Evolutionary conservation across 2,113 vertebrate genomes (phyloP).

Genomic region (Acrocephalus kingi): DNA sequence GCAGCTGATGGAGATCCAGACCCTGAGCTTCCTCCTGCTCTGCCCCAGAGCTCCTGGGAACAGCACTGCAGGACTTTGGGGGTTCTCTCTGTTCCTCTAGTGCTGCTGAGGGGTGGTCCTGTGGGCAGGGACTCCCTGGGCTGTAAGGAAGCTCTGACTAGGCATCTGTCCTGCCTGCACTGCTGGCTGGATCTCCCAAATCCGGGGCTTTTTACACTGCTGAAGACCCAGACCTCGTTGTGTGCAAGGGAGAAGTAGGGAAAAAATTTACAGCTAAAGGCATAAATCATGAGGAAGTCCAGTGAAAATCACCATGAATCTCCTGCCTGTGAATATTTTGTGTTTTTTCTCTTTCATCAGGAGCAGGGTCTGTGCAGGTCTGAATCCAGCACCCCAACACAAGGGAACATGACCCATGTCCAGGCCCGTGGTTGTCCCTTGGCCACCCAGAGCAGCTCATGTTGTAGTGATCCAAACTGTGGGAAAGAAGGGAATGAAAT

Average conservation of each 20-base stretch:
- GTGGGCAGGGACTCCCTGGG: neutral
- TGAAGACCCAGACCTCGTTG: accelerated
- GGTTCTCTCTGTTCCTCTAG: neutral
- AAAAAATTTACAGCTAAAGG: neutral
- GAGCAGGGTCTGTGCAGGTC: neutral
- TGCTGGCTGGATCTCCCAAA: neutral
- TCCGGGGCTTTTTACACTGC: neutral
- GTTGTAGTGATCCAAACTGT: too few relatives aligned
- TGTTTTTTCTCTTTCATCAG: neutral
- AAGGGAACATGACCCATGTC: neutral
- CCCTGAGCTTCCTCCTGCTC: neutral
- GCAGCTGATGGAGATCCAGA: neutral
- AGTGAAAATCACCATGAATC: neutral
- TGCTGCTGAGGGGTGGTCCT: neutral
- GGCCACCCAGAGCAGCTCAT: neutral
- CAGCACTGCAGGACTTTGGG: neutral
- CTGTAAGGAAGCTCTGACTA: neutral
- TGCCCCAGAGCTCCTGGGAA: neutral
- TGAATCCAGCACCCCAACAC: neutral
- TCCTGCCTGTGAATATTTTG: neutral
- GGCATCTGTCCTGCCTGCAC: neutral
- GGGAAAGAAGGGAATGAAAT: neutral
- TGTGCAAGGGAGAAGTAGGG: neutral
- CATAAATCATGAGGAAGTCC: neutral
- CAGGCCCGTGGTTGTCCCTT: neutral